phyloP scores from a whole-genome alignment of 2,888 invertebrate species.

The Campoplex nolae region DNA sequence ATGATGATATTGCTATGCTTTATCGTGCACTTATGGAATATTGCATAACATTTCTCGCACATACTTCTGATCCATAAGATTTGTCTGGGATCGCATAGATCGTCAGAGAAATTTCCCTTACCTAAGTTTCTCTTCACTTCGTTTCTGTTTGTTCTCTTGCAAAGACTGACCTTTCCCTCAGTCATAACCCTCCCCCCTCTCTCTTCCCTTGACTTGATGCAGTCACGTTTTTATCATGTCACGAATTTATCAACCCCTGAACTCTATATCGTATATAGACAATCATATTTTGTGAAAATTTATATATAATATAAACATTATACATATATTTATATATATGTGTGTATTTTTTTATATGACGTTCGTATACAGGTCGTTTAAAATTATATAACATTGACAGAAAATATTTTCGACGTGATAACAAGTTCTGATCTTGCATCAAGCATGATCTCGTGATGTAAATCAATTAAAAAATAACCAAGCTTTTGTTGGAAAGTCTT shows the following conservation, averaged over 20 bases:
- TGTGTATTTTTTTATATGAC: background rate
- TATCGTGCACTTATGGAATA: slow-evolving; percentile 36
- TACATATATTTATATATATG: too few species aligned
- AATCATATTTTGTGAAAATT: slow-evolving; percentile 10
- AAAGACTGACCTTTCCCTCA: slow-evolving; percentile 53
- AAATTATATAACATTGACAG: background rate
- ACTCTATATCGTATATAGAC: slow-evolving; percentile 51
- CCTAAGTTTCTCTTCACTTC: slow-evolving; percentile 29
- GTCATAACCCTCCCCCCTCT: slow-evolving; percentile 20
- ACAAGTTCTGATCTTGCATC: background rate
- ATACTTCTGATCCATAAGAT: slow-evolving; percentile 53
- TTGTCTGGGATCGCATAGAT: slow-evolving; percentile 59
- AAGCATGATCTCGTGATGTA: too few species aligned
- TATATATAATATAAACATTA: slow-evolving; percentile 10
- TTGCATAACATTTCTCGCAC: slow-evolving; percentile 62
- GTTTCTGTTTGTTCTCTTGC: slow-evolving; percentile 44
- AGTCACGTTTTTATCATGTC: slow-evolving; percentile 73
- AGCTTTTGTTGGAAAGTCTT: background rate
- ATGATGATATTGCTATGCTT: slow-evolving; percentile 36
- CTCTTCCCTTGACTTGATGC: slow-evolving; percentile 61
- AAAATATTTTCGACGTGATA: background rate
- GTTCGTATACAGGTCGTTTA: background rate
- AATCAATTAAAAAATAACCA: background rate
- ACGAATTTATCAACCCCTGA: slow-evolving; percentile 72
- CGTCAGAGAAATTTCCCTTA: slow-evolving; percentile 59